A percentile compares a stretch with the other conserved stretches of the same genome.
These are phyloP conservation scores for Seriola dumerili DNA, from an alignment of 2,113 vertebrate species.

Conservation along the genomic window DNA sequence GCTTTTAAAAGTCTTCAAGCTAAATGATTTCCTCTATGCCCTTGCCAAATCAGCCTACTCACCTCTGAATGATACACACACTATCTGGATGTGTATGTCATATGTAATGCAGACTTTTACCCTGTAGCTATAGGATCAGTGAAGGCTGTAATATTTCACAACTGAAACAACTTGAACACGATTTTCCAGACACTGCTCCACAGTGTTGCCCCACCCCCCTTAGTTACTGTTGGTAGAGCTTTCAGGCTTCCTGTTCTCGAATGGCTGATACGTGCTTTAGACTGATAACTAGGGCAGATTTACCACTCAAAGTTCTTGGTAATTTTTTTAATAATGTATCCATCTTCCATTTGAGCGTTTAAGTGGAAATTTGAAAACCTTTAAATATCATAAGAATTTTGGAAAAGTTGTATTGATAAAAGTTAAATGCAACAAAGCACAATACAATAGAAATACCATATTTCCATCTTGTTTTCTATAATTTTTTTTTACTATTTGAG, in stretches of 20 bases:
- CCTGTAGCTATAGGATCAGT: slow-evolving; percentile 40
- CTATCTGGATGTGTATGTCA: slow-evolving; percentile 38
- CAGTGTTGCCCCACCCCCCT: neutral
- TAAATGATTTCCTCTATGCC: slow-evolving; percentile 40
- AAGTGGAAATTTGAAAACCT: no score
- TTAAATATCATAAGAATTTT: no score
- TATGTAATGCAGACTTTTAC: slow-evolving; percentile 35
- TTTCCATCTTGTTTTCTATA: no score
- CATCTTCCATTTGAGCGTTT: no score
- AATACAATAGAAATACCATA: neutral
- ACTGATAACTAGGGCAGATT: no score
- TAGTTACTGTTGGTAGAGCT: neutral
- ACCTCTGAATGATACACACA: slow-evolving; percentile 40
- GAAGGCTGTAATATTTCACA: slow-evolving; percentile 23
- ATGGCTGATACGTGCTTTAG: neutral
- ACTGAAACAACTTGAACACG: neutral
- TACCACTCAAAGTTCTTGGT: no score
- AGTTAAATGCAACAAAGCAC: no score
- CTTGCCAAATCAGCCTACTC: slow-evolving; percentile 64
- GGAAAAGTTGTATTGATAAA: no score
- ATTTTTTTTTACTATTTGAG: no score
- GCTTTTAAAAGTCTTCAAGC: slow-evolving; percentile 39
- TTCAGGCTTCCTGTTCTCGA: neutral
- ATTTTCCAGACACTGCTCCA: neutral
- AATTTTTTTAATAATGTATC: no score